Evolutionary conservation across 1,140 invertebrate genomes (phyloP).

Genomic region (Trichonephila clavipes): DNA sequence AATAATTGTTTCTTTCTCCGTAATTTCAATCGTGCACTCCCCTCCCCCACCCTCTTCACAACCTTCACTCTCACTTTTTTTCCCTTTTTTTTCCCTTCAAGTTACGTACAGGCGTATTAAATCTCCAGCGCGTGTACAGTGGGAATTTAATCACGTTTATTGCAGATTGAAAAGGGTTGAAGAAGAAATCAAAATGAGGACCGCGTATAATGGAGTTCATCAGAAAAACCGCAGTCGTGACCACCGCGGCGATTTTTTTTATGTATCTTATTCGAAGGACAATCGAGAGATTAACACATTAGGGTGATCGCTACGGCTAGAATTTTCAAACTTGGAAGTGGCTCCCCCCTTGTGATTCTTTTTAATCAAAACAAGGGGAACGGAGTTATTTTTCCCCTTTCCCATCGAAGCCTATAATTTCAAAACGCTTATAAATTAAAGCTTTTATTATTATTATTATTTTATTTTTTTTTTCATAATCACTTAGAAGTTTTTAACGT

Average conservation of each 20-base stretch:
- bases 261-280: conserved; percentile 1
- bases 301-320: conserved; percentile 23
- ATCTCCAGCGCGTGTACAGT: conserved; percentile 34
- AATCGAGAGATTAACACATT: conserved; percentile 71
- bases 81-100: neutral
- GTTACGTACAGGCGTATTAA: conserved; percentile 37
- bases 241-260: neutral
- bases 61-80: neutral
- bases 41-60: neutral
- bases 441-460: neutral
- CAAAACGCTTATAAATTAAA: conserved; percentile 37
- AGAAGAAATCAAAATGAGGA: conserved; percentile 27
- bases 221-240: conserved; percentile 35
- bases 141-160: conserved; percentile 70
- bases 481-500: neutral
- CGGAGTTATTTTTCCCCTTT: neutral
- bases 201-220: conserved; percentile 47
- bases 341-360: neutral
- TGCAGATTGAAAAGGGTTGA: conserved; percentile 38
- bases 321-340: conserved; percentile 37
- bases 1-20: conserved; percentile 75
- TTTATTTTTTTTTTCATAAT: neutral
- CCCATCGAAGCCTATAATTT: conserved; percentile 48
- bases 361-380: conserved; percentile 38
- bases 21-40: conserved; percentile 62